Evolutionary conservation across 2,888 invertebrate genomes (phyloP).

Genomic region (Machimus rusticus): DNA sequence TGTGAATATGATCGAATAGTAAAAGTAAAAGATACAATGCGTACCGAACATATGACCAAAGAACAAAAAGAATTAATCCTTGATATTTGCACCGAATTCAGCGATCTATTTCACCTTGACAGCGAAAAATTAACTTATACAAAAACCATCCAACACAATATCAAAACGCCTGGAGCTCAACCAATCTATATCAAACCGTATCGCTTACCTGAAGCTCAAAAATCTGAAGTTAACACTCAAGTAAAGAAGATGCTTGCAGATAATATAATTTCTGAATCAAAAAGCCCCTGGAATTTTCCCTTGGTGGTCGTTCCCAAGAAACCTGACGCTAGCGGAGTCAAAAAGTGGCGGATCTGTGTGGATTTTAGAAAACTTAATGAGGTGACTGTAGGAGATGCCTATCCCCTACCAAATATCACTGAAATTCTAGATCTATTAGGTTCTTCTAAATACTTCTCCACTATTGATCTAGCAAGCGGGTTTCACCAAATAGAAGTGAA

Average conservation of each 20-base stretch:
- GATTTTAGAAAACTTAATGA: constrained; percentile 47
- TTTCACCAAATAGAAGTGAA: constrained; percentile 46
- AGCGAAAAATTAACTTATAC: constrained; percentile 4
- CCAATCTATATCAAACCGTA: not conserved
- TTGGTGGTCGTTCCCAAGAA: too few relatives aligned
- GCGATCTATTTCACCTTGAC: constrained; percentile 52
- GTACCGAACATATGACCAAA: too few relatives aligned
- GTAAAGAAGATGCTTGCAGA: too few relatives aligned
- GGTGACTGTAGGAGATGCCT: constrained; percentile 38
- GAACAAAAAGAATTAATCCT: constrained; percentile 38
- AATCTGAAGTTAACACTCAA: too few relatives aligned
- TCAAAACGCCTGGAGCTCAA: constrained; percentile 49
- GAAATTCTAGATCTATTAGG: constrained; percentile 49
- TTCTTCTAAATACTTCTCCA: constrained; percentile 56
- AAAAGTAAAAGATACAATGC: too few relatives aligned
- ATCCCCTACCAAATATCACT: too few relatives aligned
- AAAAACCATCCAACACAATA: not conserved
- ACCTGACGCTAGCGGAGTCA: too few relatives aligned
- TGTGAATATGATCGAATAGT: not conserved
- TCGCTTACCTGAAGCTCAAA: too few relatives aligned
- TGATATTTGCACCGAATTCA: constrained; percentile 51
- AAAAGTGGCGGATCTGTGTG: constrained; percentile 47
- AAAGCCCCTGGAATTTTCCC: too few relatives aligned
- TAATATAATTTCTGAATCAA: too few relatives aligned
- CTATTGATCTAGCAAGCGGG: constrained; percentile 57